phyloP scores from a whole-genome alignment of 2,888 invertebrate genomes.

The Dolichopus griseipennis region DNA sequence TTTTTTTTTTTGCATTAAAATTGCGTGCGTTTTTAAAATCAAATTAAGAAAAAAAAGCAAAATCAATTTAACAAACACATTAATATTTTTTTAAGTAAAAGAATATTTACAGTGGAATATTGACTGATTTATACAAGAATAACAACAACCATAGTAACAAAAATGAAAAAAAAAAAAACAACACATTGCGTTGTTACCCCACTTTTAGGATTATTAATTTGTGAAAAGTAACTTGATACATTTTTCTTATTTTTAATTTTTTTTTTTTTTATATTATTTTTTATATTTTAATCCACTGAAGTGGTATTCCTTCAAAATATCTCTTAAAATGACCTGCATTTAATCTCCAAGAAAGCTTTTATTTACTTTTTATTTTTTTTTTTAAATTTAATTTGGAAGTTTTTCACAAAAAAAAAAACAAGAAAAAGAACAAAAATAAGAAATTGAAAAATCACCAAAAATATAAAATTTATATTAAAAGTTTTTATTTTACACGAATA shows the following conservation, averaged over 20 bases:
- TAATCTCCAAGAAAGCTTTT: slow-evolving; percentile 5
- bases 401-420: neutral
- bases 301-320: slow-evolving; percentile 6
- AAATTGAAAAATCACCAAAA: neutral
- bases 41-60: no score
- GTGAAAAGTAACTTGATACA: slow-evolving; percentile 1
- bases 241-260: neutral
- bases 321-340: slow-evolving; percentile 1
- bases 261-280: no score
- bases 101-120: no score
- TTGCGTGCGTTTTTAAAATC: no score
- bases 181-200: slow-evolving; percentile 6
- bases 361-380: neutral
- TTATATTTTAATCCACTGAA: neutral
- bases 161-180: no score
- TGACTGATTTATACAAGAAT: neutral
- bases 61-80: no score
- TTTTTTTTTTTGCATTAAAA: no score
- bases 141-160: no score
- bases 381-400: neutral
- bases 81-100: no score
- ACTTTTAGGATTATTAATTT: slow-evolving; percentile 1
- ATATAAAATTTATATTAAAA: neutral
- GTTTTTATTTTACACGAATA: no score
- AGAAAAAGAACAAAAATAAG: neutral